Percentiles rank a stretch among this genome's conserved stretches.
phyloP scores from a whole-genome alignment of 2,888 invertebrate genomes.

The Cactoblastis cactorum region DNA sequence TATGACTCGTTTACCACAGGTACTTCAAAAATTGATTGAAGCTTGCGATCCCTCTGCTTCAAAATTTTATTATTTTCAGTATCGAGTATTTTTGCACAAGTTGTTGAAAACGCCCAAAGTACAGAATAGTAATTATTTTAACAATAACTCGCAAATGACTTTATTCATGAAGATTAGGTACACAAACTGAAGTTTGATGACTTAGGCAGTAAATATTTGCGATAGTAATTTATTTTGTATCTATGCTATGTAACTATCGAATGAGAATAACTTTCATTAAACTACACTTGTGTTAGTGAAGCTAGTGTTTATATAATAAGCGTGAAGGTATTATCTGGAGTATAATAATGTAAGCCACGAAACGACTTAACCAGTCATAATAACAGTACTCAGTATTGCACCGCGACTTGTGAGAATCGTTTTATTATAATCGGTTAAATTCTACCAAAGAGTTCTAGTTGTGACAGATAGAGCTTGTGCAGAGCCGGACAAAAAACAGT shows the following conservation, averaged over 20 bases:
- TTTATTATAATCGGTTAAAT: constrained; percentile 45
- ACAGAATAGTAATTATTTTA: too few species aligned
- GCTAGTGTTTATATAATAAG: constrained; percentile 34
- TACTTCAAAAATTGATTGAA: constrained; percentile 53
- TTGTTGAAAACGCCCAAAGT: background rate
- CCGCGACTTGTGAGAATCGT: constrained; percentile 31
- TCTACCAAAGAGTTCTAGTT: constrained; percentile 20
- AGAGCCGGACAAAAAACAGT: background rate
- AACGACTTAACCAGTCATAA: constrained; percentile 27
- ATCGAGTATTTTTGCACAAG: constrained; percentile 21
- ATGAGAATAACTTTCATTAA: constrained; percentile 34
- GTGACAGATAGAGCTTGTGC: constrained; percentile 2
- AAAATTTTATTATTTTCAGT: constrained; percentile 39
- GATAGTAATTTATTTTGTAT: background rate
- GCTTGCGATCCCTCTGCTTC: constrained; percentile 27
- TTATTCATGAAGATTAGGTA: background rate
- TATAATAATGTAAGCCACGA: constrained; percentile 23
- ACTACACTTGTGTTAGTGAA: constrained; percentile 38
- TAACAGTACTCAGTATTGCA: constrained; percentile 34
- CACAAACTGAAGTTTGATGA: constrained; percentile 16
- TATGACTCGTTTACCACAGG: constrained; percentile 62
- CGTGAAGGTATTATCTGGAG: constrained; percentile 32
- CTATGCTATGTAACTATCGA: background rate
- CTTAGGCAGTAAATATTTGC: background rate
- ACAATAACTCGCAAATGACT: background rate